Evolutionary conservation across 1,140 invertebrate species (phyloP).

Genomic region (Potamilus streckersoni): DNA sequence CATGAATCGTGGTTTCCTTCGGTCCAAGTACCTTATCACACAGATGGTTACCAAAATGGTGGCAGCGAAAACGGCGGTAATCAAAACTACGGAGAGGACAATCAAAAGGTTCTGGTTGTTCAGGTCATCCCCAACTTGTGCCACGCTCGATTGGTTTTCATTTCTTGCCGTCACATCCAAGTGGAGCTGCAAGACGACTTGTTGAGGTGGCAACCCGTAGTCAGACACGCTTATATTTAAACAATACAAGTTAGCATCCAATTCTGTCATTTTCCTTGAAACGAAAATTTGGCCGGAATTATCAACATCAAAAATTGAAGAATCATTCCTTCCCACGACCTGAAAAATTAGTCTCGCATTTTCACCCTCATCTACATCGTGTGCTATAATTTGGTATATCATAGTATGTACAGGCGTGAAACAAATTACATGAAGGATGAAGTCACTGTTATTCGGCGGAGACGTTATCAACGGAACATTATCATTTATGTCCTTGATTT

Average conservation of each 20-base stretch:
- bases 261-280: slow-evolving; percentile 11
- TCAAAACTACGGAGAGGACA: slow-evolving; percentile 21
- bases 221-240: slow-evolving; percentile 27
- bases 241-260: slow-evolving; percentile 13
- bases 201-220: slow-evolving; percentile 6
- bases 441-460: slow-evolving; percentile 51
- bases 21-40: slow-evolving; percentile 17
- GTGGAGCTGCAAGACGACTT: slow-evolving; percentile 6
- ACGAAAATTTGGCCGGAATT: slow-evolving; percentile 18
- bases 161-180: slow-evolving; percentile 20
- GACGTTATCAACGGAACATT: slow-evolving; percentile 51
- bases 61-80: slow-evolving; percentile 16
- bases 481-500: slow-evolving; percentile 88
- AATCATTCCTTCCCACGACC: slow-evolving; percentile 83
- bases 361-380: slow-evolving; percentile 71
- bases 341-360: slow-evolving; percentile 75
- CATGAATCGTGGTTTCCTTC: slow-evolving; percentile 2
- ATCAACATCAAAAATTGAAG: slow-evolving; percentile 30
- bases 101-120: slow-evolving; percentile 26
- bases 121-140: not conserved
- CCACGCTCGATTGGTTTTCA: slow-evolving; percentile 3
- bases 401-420: slow-evolving; percentile 88
- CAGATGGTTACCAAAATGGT: slow-evolving; percentile 23
- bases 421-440: slow-evolving; percentile 85
- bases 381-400: slow-evolving; percentile 49